A percentile compares a stretch with the other conserved stretches of the same genome.
Evolutionary conservation across 2,797 vertebrate species (phyloP).

Genomic region (Brachyalestes nurse): DNA sequence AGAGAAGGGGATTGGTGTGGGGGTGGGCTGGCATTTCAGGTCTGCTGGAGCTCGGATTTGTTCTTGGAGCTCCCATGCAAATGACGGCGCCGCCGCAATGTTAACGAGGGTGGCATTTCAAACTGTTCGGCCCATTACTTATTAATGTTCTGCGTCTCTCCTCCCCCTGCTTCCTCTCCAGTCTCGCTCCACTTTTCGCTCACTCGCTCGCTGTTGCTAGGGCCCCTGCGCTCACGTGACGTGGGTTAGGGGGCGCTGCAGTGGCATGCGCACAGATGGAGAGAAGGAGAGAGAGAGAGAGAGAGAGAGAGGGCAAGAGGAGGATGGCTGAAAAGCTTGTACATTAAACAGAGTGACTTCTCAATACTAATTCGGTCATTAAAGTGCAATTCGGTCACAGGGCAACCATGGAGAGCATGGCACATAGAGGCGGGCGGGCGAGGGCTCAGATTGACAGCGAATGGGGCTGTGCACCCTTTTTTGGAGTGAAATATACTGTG

Average conservation of each 20-base stretch:
- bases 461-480: slow-evolving; percentile 10
- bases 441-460: slow-evolving; percentile 37
- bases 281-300: slow-evolving; percentile 20
- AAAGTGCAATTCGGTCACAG: slow-evolving; percentile 37
- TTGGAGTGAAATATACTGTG: slow-evolving; percentile 8
- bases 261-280: slow-evolving; percentile 63
- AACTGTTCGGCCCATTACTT: slow-evolving; percentile 84
- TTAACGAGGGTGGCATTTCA: slow-evolving; percentile 81
- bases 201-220: slow-evolving; percentile 80
- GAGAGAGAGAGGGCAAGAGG: slow-evolving; percentile 24
- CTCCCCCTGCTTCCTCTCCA: slow-evolving; percentile 65
- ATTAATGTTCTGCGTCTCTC: slow-evolving; percentile 81
- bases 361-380: slow-evolving; percentile 44
- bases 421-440: slow-evolving; percentile 17
- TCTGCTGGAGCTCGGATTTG: slow-evolving; percentile 58
- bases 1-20: slow-evolving; percentile 30
- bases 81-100: slow-evolving; percentile 78
- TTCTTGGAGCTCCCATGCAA: slow-evolving; percentile 78
- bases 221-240: slow-evolving; percentile 78
- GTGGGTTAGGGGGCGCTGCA: slow-evolving; percentile 81
- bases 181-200: slow-evolving; percentile 73
- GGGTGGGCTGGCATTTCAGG: slow-evolving; percentile 43
- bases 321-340: background rate
- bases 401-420: slow-evolving; percentile 30
- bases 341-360: slow-evolving; percentile 24